Evolutionary conservation across 2,797 vertebrate genomes (phyloP), one percentile per base, ranked within the genome.

Genomic region (Microchirus variegatus): DNA sequence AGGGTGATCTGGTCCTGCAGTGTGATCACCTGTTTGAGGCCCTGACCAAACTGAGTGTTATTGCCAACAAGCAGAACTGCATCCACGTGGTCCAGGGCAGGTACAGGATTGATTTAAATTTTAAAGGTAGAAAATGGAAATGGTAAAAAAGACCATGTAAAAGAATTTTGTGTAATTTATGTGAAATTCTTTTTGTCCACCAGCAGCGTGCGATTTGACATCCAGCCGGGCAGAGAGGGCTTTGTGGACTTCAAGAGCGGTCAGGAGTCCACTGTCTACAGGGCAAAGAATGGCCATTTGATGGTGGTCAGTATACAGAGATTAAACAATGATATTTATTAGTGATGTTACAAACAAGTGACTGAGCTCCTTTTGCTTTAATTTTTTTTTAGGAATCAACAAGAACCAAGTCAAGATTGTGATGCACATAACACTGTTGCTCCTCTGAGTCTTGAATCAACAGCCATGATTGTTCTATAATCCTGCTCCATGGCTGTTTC

Each of bases 1-100:
- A 98, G 96, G 97, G 96, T 2, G 97, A 99, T 40, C 89, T 92
- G 59, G 86, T 99, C 22, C 88, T 99, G 67, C 94, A 96, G 80
- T 98, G 96, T 10, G 93, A 95, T 44, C 88, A 94, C 15, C 0
- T 97, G 40, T 97, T 97, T 44, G 97, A 99, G 87, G 85, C 64
- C 0, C 80, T 96, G 82, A 97, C 95, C 0, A 97, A 96, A 43
- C 91, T 99, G 38, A 91, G 83, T 75, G 68, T 94, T 49, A 73
- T 95, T 77, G 84, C 89, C 67, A 94, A 93, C 60, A 96, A 94
- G 74, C 88, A 94, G 62, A 93, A 88, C 61, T 58, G 75, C 0
- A 86, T 97, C 5, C 87, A 84, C 2, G 92, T 98, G 9, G 94
- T 94, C 26, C 93, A 96, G 89, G 96, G 92, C 60, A 98, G 97